Percentiles rank a stretch among this genome's conserved stretches.
These are phyloP conservation scores for Aradus depressus DNA, from an alignment of 2,888 invertebrate genomes.

Conservation along the genomic window DNA sequence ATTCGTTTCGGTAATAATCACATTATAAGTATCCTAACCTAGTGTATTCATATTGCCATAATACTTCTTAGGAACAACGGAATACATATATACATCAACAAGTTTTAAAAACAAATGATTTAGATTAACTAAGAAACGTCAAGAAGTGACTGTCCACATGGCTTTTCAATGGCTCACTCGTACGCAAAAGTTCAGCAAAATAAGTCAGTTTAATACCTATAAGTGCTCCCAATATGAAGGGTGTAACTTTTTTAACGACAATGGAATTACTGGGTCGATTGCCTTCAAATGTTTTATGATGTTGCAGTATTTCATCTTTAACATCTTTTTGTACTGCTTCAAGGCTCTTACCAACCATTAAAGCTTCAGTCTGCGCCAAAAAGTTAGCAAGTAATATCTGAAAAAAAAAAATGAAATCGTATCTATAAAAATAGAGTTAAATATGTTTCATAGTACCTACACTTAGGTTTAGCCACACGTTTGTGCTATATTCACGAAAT, in stretches of 20 bases:
- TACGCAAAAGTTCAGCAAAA: conserved; percentile 8
- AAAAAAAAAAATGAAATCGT: conserved; percentile 17
- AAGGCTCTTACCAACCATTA: conserved; percentile 69
- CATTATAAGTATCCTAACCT: no score
- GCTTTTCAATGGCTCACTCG: no score
- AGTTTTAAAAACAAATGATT: neutral
- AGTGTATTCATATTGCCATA: no score
- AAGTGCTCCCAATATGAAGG: conserved; percentile 83
- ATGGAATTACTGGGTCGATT: conserved; percentile 97
- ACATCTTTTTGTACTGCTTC: conserved; percentile 69
- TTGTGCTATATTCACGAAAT: neutral
- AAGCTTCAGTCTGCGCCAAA: conserved; percentile 95
- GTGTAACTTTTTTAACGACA: conserved; percentile 79
- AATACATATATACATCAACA: conserved; percentile 7
- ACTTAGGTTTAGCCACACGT: neutral
- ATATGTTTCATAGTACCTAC: neutral
- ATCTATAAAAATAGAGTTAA: neutral
- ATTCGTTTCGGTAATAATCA: no score
- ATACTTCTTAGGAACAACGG: no score
- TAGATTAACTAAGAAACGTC: conserved; percentile 8
- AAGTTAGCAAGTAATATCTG: conserved; percentile 89
- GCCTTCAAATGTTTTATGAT: conserved; percentile 94
- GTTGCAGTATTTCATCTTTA: conserved; percentile 55
- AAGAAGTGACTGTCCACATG: no score
- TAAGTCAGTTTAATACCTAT: conserved; percentile 54